These are phyloP conservation scores for Sinocyclocheilus grahami DNA, from an alignment of 2,113 vertebrate genomes.

Conservation along the genomic window DNA sequence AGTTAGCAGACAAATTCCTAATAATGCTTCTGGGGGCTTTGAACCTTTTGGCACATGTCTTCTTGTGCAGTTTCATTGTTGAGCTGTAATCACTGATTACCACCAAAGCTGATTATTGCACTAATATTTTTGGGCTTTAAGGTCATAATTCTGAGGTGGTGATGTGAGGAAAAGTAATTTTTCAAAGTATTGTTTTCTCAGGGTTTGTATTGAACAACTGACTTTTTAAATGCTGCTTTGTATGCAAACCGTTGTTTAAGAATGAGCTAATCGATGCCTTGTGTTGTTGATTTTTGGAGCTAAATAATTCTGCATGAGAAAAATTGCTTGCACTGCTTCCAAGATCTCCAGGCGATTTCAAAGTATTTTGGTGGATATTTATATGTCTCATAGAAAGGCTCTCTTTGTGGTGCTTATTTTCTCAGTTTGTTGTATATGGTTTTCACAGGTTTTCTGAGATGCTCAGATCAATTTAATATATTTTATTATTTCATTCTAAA, in stretches of 20 bases:
- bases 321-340: not conserved
- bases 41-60: not conserved
- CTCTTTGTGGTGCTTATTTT: not conserved
- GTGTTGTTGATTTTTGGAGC: not conserved
- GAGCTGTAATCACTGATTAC: conserved; percentile 6
- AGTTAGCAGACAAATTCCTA: not conserved
- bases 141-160: conserved; percentile 26
- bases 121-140: not conserved
- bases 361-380: not conserved
- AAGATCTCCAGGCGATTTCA: not conserved
- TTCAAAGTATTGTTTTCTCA: conserved; percentile 4
- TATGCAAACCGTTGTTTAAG: not conserved
- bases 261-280: not conserved
- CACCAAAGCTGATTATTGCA: conserved; percentile 4
- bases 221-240: conserved; percentile 16
- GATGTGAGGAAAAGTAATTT: not conserved
- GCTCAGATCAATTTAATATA: not conserved
- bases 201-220: not conserved
- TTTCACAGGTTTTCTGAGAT: not conserved
- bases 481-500: not conserved
- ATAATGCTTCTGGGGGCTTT: not conserved
- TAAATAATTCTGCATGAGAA: conserved; percentile 1
- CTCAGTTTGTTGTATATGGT: not conserved
- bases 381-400: not conserved
- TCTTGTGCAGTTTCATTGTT: not conserved